Base-by-base conservation (phyloP, 2,888 invertebrate species). In the Drosophila planitibia region DNA sequence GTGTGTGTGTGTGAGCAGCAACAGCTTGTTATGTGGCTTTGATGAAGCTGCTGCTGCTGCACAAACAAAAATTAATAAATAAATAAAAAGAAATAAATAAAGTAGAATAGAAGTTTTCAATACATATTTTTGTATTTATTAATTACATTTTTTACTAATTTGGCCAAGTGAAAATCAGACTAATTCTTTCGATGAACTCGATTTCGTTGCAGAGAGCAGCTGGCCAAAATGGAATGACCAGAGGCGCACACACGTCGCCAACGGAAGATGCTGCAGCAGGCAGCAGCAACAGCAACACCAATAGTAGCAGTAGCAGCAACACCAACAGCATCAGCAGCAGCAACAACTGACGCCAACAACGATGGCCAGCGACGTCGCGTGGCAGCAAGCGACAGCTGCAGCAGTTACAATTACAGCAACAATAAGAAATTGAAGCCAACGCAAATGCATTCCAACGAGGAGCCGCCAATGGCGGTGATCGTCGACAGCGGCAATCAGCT, bases 391-490 rank as follows among this genome's bases (percentile, higher is more conserved):
- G 76, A 74, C 47, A 71, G 81, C 76, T 77, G 75, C 88, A 80
- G 39, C 63, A 73, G 47, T 69, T 57, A 76, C 58, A 74, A 44
- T 55, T 66, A 37, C 39, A 70, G n/a, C 59, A 82, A 19, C 62
- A 76, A 41, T 64, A 81, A 41, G 65, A 83, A 70, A 78, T 57
- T 82, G 64, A 75, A 65, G 74, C 39, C 75, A 75, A 71, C 79
- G 57, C 87, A 80, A 84, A 92, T 92, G 91, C 92, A 91, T 92
- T 91, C 91, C 91, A 91, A 85, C 83, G 90, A 89, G 75, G 91
- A 91, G 76, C 82, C 90, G 35, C 85, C 89, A 41, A 81, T 85
- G 91, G 79, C 83, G 81, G 81, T 84, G 83, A 83, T 83, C 74
- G 85, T 77, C 79, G 91, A 87, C 57, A 62, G 72, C 35, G 76